Conservation (phyloP, 2,797 vertebrate species). For the Mormyrops attenuatus region DNA sequence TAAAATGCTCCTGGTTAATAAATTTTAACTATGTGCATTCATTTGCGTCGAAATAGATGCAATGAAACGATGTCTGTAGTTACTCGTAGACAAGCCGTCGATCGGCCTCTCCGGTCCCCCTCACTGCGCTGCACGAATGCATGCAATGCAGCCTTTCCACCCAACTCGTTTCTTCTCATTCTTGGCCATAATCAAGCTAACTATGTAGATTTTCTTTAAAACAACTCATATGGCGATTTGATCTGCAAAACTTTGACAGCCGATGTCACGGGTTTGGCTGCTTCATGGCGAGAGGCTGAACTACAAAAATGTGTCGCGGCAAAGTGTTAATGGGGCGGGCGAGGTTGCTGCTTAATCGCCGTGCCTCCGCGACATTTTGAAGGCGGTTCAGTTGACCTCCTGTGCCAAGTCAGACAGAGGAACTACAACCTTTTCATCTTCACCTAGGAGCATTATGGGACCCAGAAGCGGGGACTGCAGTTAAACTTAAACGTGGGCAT, state of each 20-base stretch:
- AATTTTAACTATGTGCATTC: not conserved
- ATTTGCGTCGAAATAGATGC: not conserved
- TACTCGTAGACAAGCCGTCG: not conserved
- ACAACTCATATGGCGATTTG: not conserved
- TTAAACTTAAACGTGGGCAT: not conserved
- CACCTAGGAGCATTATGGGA: not conserved
- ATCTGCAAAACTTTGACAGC: not conserved
- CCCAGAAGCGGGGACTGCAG: not conserved
- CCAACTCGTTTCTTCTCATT: not conserved
- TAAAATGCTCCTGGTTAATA: not conserved
- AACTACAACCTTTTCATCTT: not conserved
- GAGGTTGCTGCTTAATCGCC: not conserved
- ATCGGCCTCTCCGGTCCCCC: not conserved
- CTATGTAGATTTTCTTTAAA: not conserved
- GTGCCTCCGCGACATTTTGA: constrained; percentile 5
- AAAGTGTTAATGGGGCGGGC: not conserved
- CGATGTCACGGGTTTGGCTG: not conserved
- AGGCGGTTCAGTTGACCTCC: not conserved
- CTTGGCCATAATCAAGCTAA: not conserved
- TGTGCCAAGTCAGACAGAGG: not conserved
- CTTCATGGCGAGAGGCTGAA: not conserved
- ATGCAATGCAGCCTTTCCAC: not conserved
- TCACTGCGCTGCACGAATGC: not conserved
- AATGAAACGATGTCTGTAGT: not conserved
- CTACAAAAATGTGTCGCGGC: not conserved